phyloP scores from a whole-genome alignment of 2,797 vertebrate genomes.

The Choloepus didactylus region DNA sequence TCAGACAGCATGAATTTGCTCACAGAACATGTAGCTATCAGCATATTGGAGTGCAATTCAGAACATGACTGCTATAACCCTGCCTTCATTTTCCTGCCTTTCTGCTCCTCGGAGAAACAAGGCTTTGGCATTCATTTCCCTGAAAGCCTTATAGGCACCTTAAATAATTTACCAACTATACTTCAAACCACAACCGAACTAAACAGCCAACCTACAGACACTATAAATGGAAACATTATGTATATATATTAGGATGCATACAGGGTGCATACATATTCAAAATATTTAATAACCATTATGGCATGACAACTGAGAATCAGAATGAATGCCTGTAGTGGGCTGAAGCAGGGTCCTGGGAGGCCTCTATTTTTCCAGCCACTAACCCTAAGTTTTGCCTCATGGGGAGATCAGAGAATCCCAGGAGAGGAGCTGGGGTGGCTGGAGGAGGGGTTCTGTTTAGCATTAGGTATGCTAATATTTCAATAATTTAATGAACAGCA shows the following conservation, averaged over 20 bases:
- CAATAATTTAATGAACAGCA: constrained; percentile 1
- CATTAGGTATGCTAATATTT: background rate
- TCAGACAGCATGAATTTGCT: background rate
- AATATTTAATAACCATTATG: background rate
- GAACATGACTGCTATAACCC: background rate
- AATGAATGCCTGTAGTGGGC: background rate
- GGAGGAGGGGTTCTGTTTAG: background rate
- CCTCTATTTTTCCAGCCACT: background rate
- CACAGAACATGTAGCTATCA: background rate
- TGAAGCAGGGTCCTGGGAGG: background rate
- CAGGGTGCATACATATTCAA: background rate
- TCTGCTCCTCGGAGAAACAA: background rate
- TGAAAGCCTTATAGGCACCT: background rate
- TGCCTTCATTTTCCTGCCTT: background rate
- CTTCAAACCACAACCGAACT: background rate
- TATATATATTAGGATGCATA: background rate
- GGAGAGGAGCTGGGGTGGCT: background rate
- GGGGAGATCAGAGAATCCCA: background rate
- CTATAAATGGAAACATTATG: background rate
- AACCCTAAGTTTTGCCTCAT: background rate
- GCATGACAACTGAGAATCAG: background rate
- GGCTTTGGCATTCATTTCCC: background rate
- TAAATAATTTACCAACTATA: constrained; percentile 36
- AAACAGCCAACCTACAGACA: background rate
- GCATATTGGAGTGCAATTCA: background rate